Evolutionary conservation across 2,888 invertebrate species (phyloP), one percentile per base, ranked within the genome.

Genomic region (Pristionchus maxplancki): DNA sequence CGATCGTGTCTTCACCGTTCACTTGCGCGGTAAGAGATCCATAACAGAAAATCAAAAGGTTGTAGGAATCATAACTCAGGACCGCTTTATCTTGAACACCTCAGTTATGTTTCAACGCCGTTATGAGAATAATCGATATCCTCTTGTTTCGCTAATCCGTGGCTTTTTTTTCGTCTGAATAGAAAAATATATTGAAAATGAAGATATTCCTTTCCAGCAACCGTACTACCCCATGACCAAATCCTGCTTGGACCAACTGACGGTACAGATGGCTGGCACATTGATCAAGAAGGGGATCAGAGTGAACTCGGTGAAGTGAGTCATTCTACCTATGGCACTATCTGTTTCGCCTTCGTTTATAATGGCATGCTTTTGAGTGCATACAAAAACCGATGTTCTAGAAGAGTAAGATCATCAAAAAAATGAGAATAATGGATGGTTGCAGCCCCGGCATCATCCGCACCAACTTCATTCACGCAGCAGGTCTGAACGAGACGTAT

Each of bases 201-300:
- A 17, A 67, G 17, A 37, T 11, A 5, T 34, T 11, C 37, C 81
- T 15, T 85, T 85, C 15, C 37, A 88, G 81, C 34, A 74, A 37
- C 88, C 81, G 40, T 88, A 88, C 82, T 88, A 88, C 62, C 44
- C 62, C 6, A 78, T 50, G 44, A 81, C 88, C 5, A 88, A 88
- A 48, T 20, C 88, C 11, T 81, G 37, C 6, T 62, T 81, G n/a
- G 88, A 88, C 34, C 88, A 88, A 58, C 74, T 88, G 13, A 88
- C 74, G 0, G 78, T 74, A 0, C 62, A 71, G n/a, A 50, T 81
- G 62, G 81, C 82, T 9, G 62, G 64, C 11, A 88, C 31, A 13
- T 44, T 78, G 44, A 88, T 88, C 81, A 48, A 34, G 28, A 74
- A 78, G 87, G 87, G 87, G 17, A 71, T 87, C 50, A 67, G 87